Conservation (phyloP, 2,797 vertebrate species). For the Octomys mimax region DNA sequence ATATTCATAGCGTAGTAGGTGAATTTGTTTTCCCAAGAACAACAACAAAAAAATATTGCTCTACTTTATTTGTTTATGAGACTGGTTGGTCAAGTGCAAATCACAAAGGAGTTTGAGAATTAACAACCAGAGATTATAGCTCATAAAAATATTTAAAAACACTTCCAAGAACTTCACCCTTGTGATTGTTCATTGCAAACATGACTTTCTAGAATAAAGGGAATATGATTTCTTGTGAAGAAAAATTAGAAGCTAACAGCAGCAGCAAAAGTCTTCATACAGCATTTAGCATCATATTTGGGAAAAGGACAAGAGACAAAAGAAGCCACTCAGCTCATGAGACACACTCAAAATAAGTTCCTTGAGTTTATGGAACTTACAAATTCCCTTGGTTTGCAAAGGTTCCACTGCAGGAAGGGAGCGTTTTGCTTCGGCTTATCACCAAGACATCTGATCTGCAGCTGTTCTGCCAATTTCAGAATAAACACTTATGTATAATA, state of each 20-base stretch:
- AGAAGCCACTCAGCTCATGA: background rate
- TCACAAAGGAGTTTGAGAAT: constrained; percentile 35
- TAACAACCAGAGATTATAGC: constrained; percentile 48
- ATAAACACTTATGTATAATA: constrained; percentile 45
- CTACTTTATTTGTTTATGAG: constrained; percentile 3
- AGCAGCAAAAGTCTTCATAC: background rate
- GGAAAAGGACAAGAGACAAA: constrained; percentile 14
- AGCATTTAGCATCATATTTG: constrained; percentile 27
- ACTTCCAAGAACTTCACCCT: background rate
- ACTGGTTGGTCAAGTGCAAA: constrained; percentile 51
- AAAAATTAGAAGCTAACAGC: background rate
- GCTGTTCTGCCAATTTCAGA: constrained; percentile 63
- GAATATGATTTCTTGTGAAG: background rate
- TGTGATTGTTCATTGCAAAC: background rate
- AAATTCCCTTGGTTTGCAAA: background rate
- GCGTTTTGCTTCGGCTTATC: background rate
- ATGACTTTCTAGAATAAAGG: background rate
- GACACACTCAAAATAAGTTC: background rate
- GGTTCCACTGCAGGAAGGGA: background rate
- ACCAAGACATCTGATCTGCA: background rate
- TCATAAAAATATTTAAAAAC: background rate
- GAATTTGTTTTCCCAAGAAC: constrained; percentile 48
- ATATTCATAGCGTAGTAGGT: background rate
- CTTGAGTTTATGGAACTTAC: background rate
- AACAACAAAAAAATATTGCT: constrained; percentile 50